Conservation (phyloP, 1,140 invertebrate species). For the Himalopsyche phryganea region DNA sequence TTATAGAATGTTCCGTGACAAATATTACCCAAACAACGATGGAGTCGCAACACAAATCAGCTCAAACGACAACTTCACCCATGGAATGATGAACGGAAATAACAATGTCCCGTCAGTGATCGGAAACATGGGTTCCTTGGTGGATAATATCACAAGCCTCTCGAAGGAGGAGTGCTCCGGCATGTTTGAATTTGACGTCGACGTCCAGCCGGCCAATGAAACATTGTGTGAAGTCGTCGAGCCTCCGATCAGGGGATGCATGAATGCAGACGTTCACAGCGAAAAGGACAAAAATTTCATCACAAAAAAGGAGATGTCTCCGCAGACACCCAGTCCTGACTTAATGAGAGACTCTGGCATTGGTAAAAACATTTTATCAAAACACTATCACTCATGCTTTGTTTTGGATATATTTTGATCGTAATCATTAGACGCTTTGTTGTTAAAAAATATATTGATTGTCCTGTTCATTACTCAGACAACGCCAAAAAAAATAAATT, state of each 20-base stretch:
- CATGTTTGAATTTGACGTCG: slow-evolving; percentile 51
- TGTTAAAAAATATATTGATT: too few species aligned
- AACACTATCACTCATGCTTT: too few species aligned
- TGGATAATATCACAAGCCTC: slow-evolving; percentile 46
- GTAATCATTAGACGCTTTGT: too few species aligned
- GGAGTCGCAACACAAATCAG: slow-evolving; percentile 9
- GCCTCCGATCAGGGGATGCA: slow-evolving; percentile 3
- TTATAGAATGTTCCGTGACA: slow-evolving; percentile 26
- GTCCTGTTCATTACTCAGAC: too few species aligned
- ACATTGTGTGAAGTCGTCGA: not conserved
- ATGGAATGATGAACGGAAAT: slow-evolving; percentile 2
- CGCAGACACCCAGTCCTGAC: slow-evolving; percentile 49
- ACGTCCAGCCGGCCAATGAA: slow-evolving; percentile 31
- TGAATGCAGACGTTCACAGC: slow-evolving; percentile 13
- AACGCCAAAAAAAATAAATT: too few species aligned
- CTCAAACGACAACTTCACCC: slow-evolving; percentile 4
- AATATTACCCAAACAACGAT: slow-evolving; percentile 13
- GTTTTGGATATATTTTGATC: too few species aligned
- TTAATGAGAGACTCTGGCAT: slow-evolving; percentile 54
- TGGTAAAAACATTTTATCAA: slow-evolving; percentile 36
- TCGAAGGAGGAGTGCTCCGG: slow-evolving; percentile 49
- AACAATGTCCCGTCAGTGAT: slow-evolving; percentile 9
- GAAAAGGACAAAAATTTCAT: slow-evolving; percentile 6
- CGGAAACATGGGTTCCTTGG: slow-evolving; percentile 31
- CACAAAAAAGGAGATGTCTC: slow-evolving; percentile 12